phyloP scores from a whole-genome alignment of 2,888 invertebrate genomes.

The Arenicola marina region DNA sequence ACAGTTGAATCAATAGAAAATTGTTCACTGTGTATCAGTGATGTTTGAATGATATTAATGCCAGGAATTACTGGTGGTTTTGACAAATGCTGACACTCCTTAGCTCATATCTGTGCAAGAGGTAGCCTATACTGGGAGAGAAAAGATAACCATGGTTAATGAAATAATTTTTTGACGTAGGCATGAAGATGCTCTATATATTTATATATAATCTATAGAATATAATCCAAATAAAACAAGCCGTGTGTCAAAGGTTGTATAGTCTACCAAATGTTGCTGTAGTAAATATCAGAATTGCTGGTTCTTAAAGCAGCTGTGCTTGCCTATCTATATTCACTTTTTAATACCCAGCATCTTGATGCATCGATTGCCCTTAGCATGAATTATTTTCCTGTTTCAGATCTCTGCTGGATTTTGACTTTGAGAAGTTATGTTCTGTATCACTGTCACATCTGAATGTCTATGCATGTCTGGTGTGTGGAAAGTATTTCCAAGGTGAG shows the following conservation, averaged over 20 bases:
- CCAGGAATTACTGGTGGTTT: too few relatives aligned
- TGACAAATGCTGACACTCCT: too few relatives aligned
- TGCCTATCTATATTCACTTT: not conserved
- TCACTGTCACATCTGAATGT: constrained; percentile 98
- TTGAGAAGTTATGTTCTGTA: constrained; percentile 98
- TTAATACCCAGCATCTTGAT: not conserved
- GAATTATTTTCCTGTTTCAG: constrained; percentile 46
- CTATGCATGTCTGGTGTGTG: constrained; percentile 98
- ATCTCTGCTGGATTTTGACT: constrained; percentile 96
- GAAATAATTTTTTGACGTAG: too few relatives aligned
- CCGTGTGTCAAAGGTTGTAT: too few relatives aligned
- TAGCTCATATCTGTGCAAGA: too few relatives aligned
- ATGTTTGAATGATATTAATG: not conserved
- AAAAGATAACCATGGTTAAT: too few relatives aligned
- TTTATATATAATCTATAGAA: too few relatives aligned
- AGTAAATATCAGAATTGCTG: not conserved
- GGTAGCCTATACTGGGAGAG: too few relatives aligned
- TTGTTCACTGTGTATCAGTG: not conserved
- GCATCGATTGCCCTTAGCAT: not conserved
- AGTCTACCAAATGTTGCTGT: too few relatives aligned
- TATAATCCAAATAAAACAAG: too few relatives aligned
- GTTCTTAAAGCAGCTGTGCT: not conserved
- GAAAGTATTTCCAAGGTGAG: constrained; percentile 87
- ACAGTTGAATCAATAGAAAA: too few relatives aligned
- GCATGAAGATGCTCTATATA: too few relatives aligned